Evolutionary conservation across 2,113 vertebrate genomes (phyloP), one percentile per base, ranked within the genome.

Genomic region (Apteryx owenii): DNA sequence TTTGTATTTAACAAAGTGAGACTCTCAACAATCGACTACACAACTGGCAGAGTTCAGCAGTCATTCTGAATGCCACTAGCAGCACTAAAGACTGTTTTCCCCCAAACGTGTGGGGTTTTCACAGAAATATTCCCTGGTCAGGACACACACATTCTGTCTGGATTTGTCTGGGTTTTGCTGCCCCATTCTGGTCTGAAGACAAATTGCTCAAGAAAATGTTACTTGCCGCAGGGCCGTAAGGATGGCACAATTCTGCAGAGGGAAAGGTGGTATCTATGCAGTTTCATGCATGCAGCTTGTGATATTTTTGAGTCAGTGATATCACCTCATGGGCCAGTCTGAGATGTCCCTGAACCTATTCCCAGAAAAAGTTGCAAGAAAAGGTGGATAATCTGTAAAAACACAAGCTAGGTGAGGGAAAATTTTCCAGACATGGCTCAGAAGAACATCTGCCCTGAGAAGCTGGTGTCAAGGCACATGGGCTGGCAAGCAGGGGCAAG

Each of bases 91-190:
- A 4, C 73, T 66, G 20, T 58, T 80, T 85, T 77, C 40, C 53
- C 56, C 5, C 0, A 48, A 79, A 28, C 1, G 7, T 19, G 75
- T 64, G 84, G 73, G 66, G 66, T 58, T 53, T 91, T 70, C 85
- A 38, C 50, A 75, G 90, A 53, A 68, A 66, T 4, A 48, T 79
- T 73, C 61, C 56, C 90, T 70, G 17, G 40, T 4, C 4, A 19
- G 68, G 81, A 75, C 16, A 12, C 48, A 11, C 0, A 1, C 16
- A 1, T 46, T 50, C 48, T 66, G 89, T 79, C 46, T 54, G 64
- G 15, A 7, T 90, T 96, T 83, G n/a, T 68, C 68, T 86, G 87
- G 72, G 25, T 42, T 95, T 42, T 95, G 89, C 96, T 97, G 95
- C 94, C 96, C 87, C 97, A 1, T 36, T 65, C 93, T 93, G 96